A percentile compares a stretch with the other conserved stretches of the same genome.
These are phyloP conservation scores for Choreutis nemorana DNA, from an alignment of 2,888 invertebrate species.

Conservation along the genomic window DNA sequence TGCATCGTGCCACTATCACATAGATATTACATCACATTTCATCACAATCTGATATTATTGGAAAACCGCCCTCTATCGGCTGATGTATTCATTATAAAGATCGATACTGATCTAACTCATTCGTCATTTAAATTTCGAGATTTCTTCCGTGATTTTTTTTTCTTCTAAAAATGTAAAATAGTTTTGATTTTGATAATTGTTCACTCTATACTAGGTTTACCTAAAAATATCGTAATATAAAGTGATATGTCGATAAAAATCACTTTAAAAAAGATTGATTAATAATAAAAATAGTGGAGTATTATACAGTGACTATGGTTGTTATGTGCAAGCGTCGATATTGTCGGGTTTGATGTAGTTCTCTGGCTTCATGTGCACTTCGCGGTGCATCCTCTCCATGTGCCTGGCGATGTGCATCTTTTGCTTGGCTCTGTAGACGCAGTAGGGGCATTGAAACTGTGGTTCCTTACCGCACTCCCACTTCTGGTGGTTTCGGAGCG, in stretches of 20 bases:
- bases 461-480: conserved; percentile 89
- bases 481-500: conserved; percentile 82
- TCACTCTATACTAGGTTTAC: no score
- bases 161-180: no score
- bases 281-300: conserved; percentile 22
- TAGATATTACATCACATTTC: no score
- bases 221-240: no score
- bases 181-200: no score
- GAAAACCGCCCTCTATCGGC: no score
- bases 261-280: no score
- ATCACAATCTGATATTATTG: conserved; percentile 41
- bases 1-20: conserved; percentile 59
- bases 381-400: conserved; percentile 84
- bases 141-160: no score
- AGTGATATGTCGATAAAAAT: no score
- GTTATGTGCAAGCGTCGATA: conserved; percentile 60
- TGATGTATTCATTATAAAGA: not conserved
- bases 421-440: conserved; percentile 84
- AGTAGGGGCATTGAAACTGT: conserved; percentile 83
- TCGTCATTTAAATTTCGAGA: not conserved
- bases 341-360: conserved; percentile 58
- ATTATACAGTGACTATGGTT: conserved; percentile 19
- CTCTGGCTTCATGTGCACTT: conserved; percentile 63
- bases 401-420: conserved; percentile 86
- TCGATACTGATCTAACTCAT: not conserved